Conservation (phyloP, 2,888 invertebrate genomes). For the Malacosoma neustria region DNA sequence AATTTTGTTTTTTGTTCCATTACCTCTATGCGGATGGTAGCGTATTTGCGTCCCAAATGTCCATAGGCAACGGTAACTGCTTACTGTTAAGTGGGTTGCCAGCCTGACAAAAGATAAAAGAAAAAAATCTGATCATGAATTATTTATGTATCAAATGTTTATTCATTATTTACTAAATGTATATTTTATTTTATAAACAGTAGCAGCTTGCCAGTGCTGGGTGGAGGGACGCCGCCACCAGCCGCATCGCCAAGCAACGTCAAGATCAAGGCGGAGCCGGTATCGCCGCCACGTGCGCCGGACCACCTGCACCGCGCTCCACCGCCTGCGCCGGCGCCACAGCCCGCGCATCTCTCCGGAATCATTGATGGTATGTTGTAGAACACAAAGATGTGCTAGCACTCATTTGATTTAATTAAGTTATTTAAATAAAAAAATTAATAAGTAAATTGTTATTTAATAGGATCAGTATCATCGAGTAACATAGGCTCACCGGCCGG, state of each 20-base stretch:
- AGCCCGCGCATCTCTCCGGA: constrained; percentile 62
- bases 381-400: too few relatives aligned
- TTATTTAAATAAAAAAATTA: too few relatives aligned
- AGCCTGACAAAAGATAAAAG: too few relatives aligned
- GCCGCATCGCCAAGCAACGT: constrained; percentile 87
- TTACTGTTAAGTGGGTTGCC: too few relatives aligned
- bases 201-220: constrained; percentile 88
- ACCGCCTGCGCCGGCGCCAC: constrained; percentile 54
- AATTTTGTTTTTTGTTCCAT: background rate
- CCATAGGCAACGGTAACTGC: too few relatives aligned
- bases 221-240: constrained; percentile 78
- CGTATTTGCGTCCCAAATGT: background rate
- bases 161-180: too few relatives aligned
- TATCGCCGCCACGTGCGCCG: constrained; percentile 91
- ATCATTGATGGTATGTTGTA: constrained; percentile 63
- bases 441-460: too few relatives aligned
- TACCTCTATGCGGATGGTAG: background rate
- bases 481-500: constrained; percentile 84
- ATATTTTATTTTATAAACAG: constrained; percentile 18
- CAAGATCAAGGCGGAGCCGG: constrained; percentile 96
- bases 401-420: too few relatives aligned
- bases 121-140: too few relatives aligned
- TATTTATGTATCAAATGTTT: too few relatives aligned
- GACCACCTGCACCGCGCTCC: constrained; percentile 77
- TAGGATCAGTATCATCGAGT: constrained; percentile 89